These are phyloP conservation scores for Chloropsis hardwickii DNA, from an alignment of 2,113 vertebrate species.

Conservation along the genomic window DNA sequence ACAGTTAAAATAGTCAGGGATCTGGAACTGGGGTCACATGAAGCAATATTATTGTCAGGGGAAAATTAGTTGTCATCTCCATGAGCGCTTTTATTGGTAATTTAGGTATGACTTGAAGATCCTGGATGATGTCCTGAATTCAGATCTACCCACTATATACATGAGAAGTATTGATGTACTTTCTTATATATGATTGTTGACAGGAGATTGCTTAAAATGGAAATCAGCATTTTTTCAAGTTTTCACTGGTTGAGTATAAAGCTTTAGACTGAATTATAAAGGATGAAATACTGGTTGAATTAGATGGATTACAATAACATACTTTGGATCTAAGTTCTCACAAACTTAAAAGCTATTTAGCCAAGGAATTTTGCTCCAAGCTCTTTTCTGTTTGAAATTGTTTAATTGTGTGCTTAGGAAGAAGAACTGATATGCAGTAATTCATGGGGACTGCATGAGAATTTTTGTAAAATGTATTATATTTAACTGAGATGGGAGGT, in stretches of 20 bases:
- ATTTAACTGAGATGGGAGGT: not conserved
- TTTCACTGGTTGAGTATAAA: not conserved
- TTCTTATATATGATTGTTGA: not conserved
- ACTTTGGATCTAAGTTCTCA: constrained; percentile 19
- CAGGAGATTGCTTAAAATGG: not conserved
- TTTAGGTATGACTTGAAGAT: not conserved
- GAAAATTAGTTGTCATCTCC: not conserved
- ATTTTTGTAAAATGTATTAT: not conserved
- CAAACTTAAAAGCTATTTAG: constrained; percentile 33
- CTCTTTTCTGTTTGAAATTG: not conserved
- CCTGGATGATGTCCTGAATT: not conserved
- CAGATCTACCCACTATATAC: not conserved
- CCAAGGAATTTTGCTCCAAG: constrained; percentile 20
- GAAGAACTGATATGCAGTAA: not conserved
- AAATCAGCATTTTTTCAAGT: not conserved
- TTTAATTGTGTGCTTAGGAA: not conserved
- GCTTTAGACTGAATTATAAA: not conserved
- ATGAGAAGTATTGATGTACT: not conserved
- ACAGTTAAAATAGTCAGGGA: not conserved
- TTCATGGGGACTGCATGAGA: not conserved
- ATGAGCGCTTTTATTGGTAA: not conserved
- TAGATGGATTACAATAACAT: constrained; percentile 5
- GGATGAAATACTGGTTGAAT: constrained; percentile 1
- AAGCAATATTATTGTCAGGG: not conserved
- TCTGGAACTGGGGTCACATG: not conserved